phyloP scores from a whole-genome alignment of 2,113 vertebrate species.

The Pseudopipra pipra region DNA sequence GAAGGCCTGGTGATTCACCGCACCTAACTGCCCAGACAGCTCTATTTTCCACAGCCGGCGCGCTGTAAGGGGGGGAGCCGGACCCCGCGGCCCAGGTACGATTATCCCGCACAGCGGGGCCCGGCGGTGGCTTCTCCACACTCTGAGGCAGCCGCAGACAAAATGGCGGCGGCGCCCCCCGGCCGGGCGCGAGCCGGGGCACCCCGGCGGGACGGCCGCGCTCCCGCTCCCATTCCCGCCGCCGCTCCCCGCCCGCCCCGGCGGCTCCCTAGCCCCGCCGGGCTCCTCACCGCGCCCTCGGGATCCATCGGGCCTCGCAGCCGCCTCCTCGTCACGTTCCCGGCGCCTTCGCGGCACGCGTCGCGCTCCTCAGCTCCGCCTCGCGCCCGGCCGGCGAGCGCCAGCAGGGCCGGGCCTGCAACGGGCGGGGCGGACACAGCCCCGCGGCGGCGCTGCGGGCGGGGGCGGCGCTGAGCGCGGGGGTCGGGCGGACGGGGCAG shows the following conservation, averaged over 20 bases:
- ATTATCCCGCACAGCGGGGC: background rate
- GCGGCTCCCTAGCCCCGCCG: no score
- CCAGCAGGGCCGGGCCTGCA: background rate
- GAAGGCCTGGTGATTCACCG: accelerated
- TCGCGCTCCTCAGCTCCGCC: background rate
- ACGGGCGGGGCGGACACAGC: background rate
- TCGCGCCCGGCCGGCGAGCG: background rate
- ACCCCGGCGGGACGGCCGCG: background rate
- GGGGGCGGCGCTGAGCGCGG: accelerated
- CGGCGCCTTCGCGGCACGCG: conserved; percentile 25
- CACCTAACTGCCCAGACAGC: accelerated
- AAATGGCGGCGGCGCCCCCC: background rate
- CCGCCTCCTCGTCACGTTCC: background rate
- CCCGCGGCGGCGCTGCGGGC: no score
- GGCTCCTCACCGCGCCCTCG: conserved; percentile 32
- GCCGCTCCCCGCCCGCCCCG: background rate
- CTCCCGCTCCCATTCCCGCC: background rate
- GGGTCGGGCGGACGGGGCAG: accelerated
- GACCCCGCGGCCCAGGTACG: accelerated
- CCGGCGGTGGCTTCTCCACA: background rate
- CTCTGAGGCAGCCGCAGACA: background rate
- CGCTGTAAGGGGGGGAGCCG: accelerated
- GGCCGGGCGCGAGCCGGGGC: background rate
- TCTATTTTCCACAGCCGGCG: accelerated
- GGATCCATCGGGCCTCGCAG: conserved; percentile 24